Evolutionary conservation across 2,113 vertebrate species (phyloP), one percentile per base, ranked within the genome.

Genomic region (Rhabdomys dilectus): DNA sequence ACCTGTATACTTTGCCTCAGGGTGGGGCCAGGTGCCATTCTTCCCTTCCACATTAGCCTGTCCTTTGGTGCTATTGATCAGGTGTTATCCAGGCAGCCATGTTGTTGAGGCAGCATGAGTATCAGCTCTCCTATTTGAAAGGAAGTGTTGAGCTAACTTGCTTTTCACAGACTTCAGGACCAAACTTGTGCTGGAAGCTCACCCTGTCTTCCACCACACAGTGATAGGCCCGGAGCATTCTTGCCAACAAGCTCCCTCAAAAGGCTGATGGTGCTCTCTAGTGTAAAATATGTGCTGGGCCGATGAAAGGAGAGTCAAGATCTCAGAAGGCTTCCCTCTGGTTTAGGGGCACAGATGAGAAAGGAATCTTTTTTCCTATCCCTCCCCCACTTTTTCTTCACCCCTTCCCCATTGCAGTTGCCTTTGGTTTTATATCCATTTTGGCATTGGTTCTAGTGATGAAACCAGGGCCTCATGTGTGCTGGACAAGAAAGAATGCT

Each of bases 271-370:
- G 70, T 42, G 53, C 51, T 36, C 51, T 36, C 15, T 66, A 60
- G 93, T 9, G 48, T 19, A 77, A 90, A 92, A 64, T 29, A 15
- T 0, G 31, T 21, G 22, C 86, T 51, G 19, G 73, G 53, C n/a
- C 29, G 88, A 76, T 45, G 60, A 60, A 7, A 5, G 56, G 60
- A 21, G 56, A 36, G 64, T 84, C 3, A 70, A 77, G 56, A 72
- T 91, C 84, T 91, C 76, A 96, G 93, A 91, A 75, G 85, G 91
- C 88, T 94, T 42, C 72, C 19, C 26, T 17, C 1, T 19, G 76
- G 42, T n/a, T 86, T 91, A 53, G 22, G 2, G n/a, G 12, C 81
- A 89, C 72, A 96, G 94, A 88, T 76, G 75, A 85, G 31, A 56
- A 91, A 45, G 93, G 92, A 42, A 53, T 26, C 80, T n/a, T 75